Conservation (phyloP, 2,797 vertebrate species). For the Coregonus ussuriensis region DNA sequence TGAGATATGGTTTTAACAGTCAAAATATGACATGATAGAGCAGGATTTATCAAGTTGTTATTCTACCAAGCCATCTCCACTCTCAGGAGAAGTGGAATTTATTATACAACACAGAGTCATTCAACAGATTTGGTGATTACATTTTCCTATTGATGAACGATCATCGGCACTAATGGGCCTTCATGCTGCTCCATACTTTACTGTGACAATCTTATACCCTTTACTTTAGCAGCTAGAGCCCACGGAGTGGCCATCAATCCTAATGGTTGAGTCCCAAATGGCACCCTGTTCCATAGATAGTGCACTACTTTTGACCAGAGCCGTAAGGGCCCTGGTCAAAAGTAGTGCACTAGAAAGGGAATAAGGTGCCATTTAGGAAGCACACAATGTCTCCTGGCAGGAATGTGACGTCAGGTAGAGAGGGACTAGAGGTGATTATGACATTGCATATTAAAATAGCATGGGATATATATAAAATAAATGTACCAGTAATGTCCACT, state of each 20-base stretch:
- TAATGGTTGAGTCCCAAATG: conserved; percentile 1
- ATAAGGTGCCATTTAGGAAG: neutral
- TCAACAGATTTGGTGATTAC: neutral
- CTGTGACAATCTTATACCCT: conserved; percentile 25
- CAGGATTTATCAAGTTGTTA: neutral
- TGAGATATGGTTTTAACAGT: neutral
- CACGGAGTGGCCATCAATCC: conserved; percentile 20
- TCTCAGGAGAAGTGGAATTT: neutral
- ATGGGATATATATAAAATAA: neutral
- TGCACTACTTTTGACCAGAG: neutral
- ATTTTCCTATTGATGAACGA: conserved; percentile 6
- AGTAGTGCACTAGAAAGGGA: neutral
- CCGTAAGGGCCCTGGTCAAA: no score
- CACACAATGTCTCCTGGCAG: conserved; percentile 18
- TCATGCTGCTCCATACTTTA: conserved; percentile 31
- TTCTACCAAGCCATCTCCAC: neutral
- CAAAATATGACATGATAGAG: neutral
- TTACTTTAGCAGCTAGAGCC: conserved; percentile 9
- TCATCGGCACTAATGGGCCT: conserved; percentile 2
- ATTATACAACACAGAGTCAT: neutral
- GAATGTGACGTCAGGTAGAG: neutral
- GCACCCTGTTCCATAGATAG: neutral
- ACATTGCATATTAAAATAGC: neutral
- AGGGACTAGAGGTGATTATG: neutral
- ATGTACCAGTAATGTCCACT: neutral